Evolutionary conservation across 2,113 vertebrate genomes (phyloP).

Genomic region (Bubo scandiacus): DNA sequence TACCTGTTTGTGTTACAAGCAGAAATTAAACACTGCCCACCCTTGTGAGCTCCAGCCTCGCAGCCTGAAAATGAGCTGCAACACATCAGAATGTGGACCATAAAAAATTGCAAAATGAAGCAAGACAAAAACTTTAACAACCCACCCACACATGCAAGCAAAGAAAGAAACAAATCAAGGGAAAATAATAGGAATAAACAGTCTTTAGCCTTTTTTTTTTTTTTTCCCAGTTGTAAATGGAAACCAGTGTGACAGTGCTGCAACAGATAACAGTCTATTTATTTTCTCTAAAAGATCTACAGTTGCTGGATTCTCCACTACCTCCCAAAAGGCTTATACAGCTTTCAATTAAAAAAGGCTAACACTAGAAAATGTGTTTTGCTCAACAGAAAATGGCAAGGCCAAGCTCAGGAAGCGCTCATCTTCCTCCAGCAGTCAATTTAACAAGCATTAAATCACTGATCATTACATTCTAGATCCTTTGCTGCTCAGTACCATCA

Average conservation of each 20-base stretch:
- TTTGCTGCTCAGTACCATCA: not conserved
- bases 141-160: not conserved
- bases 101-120: not conserved
- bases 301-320: not conserved
- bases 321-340: not conserved
- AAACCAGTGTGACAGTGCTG: conserved; percentile 8
- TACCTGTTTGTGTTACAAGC: not conserved
- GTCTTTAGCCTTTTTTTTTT: not conserved
- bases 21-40: not conserved
- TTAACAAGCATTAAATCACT: not conserved
- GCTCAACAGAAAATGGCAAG: not conserved
- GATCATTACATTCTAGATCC: not conserved
- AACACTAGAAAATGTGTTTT: not conserved
- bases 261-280: conserved; percentile 31
- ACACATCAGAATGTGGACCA: not conserved
- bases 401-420: not conserved
- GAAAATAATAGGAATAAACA: conserved; percentile 23
- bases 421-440: not conserved
- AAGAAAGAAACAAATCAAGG: conserved; percentile 7
- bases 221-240: not conserved
- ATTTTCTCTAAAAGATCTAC: not conserved
- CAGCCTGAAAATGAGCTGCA: not conserved
- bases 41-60: accelerated
- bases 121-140: conserved; percentile 3
- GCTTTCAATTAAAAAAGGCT: conserved; percentile 2